phyloP scores from a whole-genome alignment of 2,113 vertebrate species.

The rat (Rattus norvegicus) region GRCr8 NC_086032.1:80267501-80268000 shows the following conservation, averaged over 20 bases:
- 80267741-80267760: not conserved
- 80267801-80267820: not conserved
- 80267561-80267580: not conserved
- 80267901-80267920: not conserved
- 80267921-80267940: rapidly evolving
- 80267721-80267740: not conserved
- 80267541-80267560: not conserved
- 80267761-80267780: not conserved
- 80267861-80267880: not conserved
- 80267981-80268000: no score
- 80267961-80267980: not conserved
- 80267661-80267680: not conserved
- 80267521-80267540: not conserved
- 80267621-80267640: not conserved
- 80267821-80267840: not conserved
- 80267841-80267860: not conserved
- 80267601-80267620: not conserved
- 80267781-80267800: not conserved
- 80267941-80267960: not conserved
- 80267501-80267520: rapidly evolving
- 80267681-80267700: not conserved
- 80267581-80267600: not conserved
- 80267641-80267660: not conserved
- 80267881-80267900: not conserved
- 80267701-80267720: not conserved